Evolutionary conservation across 2,113 vertebrate genomes (phyloP), one percentile per base, ranked within the genome.

Genomic region (Sphaerodactylus townsendi): DNA sequence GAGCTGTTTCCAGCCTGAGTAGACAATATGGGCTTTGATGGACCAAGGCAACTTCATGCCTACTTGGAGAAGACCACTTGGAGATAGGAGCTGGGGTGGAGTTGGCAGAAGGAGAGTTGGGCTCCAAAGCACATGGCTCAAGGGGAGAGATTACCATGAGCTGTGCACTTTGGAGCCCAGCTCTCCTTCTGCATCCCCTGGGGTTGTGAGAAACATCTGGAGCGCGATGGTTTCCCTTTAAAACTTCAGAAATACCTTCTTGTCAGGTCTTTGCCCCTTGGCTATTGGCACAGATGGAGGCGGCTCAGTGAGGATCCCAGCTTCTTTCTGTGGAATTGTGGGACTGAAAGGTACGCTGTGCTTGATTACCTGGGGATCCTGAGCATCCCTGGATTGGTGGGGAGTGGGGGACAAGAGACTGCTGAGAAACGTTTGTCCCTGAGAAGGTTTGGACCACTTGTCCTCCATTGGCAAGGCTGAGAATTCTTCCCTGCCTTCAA

Each of bases 251-350:
- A 53, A 59, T 14, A 25, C 14, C 2, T 75, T 87, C 89, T 91
- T 71, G 85, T 65, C 66, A 95, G 94, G 94, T 88, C 94, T 95
- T 86, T 95, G 94, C 90, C 94, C 94, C 0, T 77, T 95, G 91
- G 94, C 91, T 84, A 78, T 95, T 91, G 94, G 94, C 82, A 95
- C 91, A 65, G 94, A 95, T 75, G 93, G 91, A 81, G 93, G 94
- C 0, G 94, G 94, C 81, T 95, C 94, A 79, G 91, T 95, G 77
- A 94, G 93, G 88, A 93, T 95, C 85, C 94, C 94, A 87, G 80
- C 94, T 84, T 93, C 94, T 0, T 95, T 94, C 72, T 95, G 94
- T 85, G 94, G 94, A 37, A 90, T 95, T 83, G 94, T 95, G 65
- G 94, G 94, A 5, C 82, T 95, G 74, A 95, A 95, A 95, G 94